Conservation (phyloP, 2,797 vertebrate genomes). For the Chaunax sp. region DNA sequence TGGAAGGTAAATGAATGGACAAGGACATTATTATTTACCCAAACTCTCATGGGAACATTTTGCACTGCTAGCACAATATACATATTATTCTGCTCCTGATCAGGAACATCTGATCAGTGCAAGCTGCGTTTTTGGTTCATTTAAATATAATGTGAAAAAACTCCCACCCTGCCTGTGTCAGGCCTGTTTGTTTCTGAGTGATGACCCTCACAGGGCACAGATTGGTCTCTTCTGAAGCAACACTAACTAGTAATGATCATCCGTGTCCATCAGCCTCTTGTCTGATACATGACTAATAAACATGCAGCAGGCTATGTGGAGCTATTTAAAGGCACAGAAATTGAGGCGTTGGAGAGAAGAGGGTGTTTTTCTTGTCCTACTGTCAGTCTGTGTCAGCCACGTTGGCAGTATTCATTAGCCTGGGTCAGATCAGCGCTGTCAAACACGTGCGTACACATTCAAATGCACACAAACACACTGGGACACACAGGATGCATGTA, state of each 20-base stretch:
- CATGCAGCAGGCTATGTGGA: conserved; percentile 63
- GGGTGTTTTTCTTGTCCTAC: conserved; percentile 82
- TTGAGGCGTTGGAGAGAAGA: conserved; percentile 71
- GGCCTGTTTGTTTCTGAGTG: conserved; percentile 68
- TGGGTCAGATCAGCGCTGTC: conserved; percentile 62
- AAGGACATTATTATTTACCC: conserved; percentile 34
- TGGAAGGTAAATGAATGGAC: conserved; percentile 25
- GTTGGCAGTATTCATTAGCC: conserved; percentile 71
- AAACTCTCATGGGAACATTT: conserved; percentile 36
- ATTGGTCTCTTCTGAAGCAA: conserved; percentile 82
- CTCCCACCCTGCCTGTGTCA: conserved; percentile 50
- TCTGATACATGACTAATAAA: conserved; percentile 85
- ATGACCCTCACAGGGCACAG: conserved; percentile 74
- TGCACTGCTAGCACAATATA: conserved; percentile 35
- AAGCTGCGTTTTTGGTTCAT: conserved; percentile 36
- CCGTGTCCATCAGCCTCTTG: conserved; percentile 78
- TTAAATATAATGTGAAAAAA: conserved; percentile 47
- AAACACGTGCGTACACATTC: conserved; percentile 27
- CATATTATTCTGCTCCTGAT: conserved; percentile 20
- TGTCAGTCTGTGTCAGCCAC: conserved; percentile 87
- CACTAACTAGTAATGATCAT: conserved; percentile 86
- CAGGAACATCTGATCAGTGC: neutral
- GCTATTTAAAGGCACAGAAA: conserved; percentile 80
- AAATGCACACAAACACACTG: conserved; percentile 1
- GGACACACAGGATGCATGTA: neutral